Conservation (phyloP, 2,888 invertebrate genomes). For the Dolomedes plantarius region DNA sequence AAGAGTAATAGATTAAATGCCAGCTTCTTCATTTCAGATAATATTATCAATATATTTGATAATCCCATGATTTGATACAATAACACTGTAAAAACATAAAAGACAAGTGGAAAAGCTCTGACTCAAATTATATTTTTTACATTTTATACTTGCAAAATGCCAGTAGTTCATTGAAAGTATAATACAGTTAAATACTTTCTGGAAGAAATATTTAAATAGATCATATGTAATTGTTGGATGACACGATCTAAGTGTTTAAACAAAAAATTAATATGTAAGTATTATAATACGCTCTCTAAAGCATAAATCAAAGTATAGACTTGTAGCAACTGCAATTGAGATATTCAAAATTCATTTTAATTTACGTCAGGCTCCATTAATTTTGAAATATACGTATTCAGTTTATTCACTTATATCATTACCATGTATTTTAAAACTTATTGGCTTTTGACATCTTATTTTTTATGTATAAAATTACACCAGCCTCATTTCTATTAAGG, state of each 20-base stretch:
- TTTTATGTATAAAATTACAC: too few relatives aligned
- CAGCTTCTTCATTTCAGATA: too few relatives aligned
- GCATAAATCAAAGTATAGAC: conserved; percentile 67
- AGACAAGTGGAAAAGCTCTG: too few relatives aligned
- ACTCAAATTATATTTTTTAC: neutral
- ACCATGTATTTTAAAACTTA: too few relatives aligned
- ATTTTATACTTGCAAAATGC: neutral
- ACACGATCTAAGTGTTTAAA: neutral
- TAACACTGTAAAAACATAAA: too few relatives aligned
- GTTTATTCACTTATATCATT: too few relatives aligned
- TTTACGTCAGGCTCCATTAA: neutral
- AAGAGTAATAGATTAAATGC: too few relatives aligned
- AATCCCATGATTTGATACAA: too few relatives aligned
- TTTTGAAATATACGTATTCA: too few relatives aligned
- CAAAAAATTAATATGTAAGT: conserved; percentile 29
- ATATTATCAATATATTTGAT: too few relatives aligned
- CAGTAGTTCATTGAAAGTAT: neutral
- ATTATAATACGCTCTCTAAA: conserved; percentile 37
- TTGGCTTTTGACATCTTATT: too few relatives aligned
- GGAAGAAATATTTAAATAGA: neutral
- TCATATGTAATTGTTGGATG: neutral
- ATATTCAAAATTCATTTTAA: neutral
- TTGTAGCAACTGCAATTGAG: conserved; percentile 66
- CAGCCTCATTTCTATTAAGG: too few relatives aligned
- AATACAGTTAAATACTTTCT: neutral